Percentiles rank a stretch among this genome's conserved stretches.
phyloP scores from a whole-genome alignment of 2,797 vertebrate genomes.

The Masticophis lateralis region DNA sequence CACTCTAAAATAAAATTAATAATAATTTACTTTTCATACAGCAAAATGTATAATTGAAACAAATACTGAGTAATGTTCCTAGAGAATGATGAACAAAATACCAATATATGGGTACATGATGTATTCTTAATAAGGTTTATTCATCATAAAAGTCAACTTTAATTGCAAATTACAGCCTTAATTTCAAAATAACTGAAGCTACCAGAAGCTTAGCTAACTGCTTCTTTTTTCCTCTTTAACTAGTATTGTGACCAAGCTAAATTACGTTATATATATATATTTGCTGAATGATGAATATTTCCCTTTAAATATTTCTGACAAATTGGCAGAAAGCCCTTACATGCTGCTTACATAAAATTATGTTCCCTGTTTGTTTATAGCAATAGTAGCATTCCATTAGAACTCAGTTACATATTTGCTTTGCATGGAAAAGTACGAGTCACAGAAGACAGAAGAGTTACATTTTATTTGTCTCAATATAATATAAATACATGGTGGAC shows the following conservation, averaged over 20 bases:
- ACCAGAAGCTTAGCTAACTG: neutral
- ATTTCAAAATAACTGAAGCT: neutral
- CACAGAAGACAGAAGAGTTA: neutral
- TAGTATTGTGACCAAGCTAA: neutral
- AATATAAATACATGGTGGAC: no score
- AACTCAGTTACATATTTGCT: neutral
- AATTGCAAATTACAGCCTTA: neutral
- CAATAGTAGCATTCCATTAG: neutral
- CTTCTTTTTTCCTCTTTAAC: neutral
- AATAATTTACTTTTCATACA: conserved; percentile 27
- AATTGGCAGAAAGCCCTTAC: neutral
- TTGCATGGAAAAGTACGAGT: neutral
- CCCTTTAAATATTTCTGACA: neutral
- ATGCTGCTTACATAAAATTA: neutral
- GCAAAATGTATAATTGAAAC: neutral
- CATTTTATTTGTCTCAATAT: no score
- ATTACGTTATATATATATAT: neutral
- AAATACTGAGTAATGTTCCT: neutral
- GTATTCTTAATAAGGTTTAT: neutral
- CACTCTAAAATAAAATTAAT: conserved; percentile 74
- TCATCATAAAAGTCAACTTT: neutral
- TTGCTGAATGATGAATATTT: neutral
- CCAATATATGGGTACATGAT: neutral
- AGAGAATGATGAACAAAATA: neutral
- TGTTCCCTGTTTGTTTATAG: conserved; percentile 20